Evolutionary conservation across 2,888 invertebrate genomes (phyloP).

Genomic region (Heliconius cydno): DNA sequence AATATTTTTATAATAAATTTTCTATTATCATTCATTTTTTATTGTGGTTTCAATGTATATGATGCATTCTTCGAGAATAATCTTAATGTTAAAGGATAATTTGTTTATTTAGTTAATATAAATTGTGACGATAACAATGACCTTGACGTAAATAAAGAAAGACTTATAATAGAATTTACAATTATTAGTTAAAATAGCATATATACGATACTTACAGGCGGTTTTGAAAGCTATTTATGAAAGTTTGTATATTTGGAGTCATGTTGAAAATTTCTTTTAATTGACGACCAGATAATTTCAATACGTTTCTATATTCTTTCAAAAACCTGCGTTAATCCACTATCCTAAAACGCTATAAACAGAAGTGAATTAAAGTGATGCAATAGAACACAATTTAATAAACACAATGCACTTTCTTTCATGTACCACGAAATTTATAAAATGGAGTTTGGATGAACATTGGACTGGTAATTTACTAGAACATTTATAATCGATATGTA

Average conservation of each 20-base stretch:
- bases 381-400: slow-evolving; percentile 27
- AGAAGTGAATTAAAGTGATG: slow-evolving; percentile 24
- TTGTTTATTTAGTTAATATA: slow-evolving; percentile 9
- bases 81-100: neutral
- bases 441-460: slow-evolving; percentile 27
- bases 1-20: neutral
- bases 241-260: slow-evolving; percentile 85
- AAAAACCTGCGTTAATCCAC: neutral
- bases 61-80: neutral
- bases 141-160: neutral
- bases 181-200: neutral
- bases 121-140: neutral
- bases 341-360: slow-evolving; percentile 21
- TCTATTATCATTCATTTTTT: neutral
- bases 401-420: slow-evolving; percentile 15
- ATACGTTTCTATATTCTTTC: neutral
- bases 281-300: neutral
- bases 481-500: slow-evolving; percentile 19
- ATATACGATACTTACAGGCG: slow-evolving; percentile 84
- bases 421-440: slow-evolving; percentile 15
- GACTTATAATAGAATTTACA: too few species aligned
- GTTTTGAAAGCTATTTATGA: slow-evolving; percentile 87
- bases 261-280: slow-evolving; percentile 64
- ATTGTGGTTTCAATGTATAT: neutral
- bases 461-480: slow-evolving; percentile 26